A percentile compares a stretch with the other conserved stretches of the same genome.
Conservation (phyloP, 2,797 vertebrate genomes). For the Delichon dasypus region DNA sequence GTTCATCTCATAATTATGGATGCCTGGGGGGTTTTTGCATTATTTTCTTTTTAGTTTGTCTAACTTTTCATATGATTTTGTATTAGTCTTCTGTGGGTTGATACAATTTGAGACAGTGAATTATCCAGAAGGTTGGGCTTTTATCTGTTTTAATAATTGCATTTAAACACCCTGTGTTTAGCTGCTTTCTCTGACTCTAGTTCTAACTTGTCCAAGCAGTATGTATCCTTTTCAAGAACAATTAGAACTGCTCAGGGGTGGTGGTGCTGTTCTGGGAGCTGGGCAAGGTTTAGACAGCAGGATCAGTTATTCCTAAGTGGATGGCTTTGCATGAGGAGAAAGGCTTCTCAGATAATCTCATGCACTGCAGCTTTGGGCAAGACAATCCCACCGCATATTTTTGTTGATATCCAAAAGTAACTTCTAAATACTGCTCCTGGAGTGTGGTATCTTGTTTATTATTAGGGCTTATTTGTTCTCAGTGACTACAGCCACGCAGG, state of each 20-base stretch:
- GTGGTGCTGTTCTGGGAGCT: neutral
- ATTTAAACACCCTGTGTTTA: neutral
- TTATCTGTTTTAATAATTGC: neutral
- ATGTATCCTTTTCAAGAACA: fast-evolving
- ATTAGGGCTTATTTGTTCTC: neutral
- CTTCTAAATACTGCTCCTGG: neutral
- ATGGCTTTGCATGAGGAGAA: neutral
- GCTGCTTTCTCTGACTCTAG: neutral
- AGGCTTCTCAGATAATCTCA: neutral
- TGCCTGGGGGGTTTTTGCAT: neutral
- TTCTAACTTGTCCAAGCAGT: neutral
- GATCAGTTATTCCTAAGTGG: neutral
- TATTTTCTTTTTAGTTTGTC: neutral
- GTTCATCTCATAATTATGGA: neutral
- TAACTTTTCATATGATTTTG: neutral
- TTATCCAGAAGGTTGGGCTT: neutral
- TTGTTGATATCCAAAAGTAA: neutral
- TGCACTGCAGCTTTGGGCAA: neutral
- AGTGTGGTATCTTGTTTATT: neutral
- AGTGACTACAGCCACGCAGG: too few species aligned
- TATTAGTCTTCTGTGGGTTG: neutral
- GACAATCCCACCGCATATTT: fast-evolving
- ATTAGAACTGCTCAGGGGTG: neutral
- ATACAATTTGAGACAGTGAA: neutral
- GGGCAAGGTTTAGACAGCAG: neutral